These are phyloP conservation scores for Eulithis testata DNA, from an alignment of 2,888 invertebrate species.

Conservation along the genomic window DNA sequence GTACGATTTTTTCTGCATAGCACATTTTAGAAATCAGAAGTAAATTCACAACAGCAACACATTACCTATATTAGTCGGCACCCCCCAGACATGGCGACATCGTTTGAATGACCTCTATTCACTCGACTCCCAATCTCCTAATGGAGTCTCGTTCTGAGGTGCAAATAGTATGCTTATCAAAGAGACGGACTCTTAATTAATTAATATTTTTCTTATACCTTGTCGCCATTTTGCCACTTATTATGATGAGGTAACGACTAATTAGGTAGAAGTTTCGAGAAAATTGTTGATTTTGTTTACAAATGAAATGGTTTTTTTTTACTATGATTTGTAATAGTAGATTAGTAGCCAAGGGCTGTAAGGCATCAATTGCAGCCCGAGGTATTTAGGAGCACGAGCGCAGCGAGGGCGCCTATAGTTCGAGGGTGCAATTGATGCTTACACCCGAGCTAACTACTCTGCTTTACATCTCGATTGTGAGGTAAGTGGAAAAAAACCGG, in stretches of 20 bases:
- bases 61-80: constrained; percentile 26
- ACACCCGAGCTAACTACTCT: too few species aligned
- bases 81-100: constrained; percentile 52
- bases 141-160: constrained; percentile 77
- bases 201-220: constrained; percentile 35
- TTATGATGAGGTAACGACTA: constrained; percentile 25
- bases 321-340: constrained; percentile 13
- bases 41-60: constrained; percentile 16
- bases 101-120: constrained; percentile 77
- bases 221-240: constrained; percentile 14
- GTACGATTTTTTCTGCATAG: too few species aligned
- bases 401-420: too few species aligned
- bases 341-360: too few species aligned
- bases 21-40: neutral
- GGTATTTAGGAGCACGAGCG: too few species aligned
- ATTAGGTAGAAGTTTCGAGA: constrained; percentile 13
- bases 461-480: too few species aligned
- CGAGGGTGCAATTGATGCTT: too few species aligned
- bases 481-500: too few species aligned
- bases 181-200: constrained; percentile 34
- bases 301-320: constrained; percentile 6
- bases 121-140: constrained; percentile 78
- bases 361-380: too few species aligned
- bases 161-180: constrained; percentile 27
- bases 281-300: constrained; percentile 11